Evolutionary conservation across 1,140 invertebrate genomes (phyloP).

Genomic region (Aphidius gifuensis): DNA sequence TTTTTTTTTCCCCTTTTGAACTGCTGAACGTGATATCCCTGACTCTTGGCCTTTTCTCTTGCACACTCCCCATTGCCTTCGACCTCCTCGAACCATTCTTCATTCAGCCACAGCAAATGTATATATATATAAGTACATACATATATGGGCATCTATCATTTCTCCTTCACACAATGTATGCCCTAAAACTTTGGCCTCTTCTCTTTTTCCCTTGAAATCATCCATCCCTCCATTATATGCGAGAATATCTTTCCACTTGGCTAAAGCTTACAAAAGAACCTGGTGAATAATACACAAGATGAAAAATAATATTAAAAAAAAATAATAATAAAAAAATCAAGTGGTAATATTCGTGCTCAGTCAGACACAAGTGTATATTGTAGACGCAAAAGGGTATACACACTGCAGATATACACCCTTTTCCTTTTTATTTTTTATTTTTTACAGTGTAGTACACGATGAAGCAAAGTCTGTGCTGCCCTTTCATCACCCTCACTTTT

Average conservation of each 20-base stretch:
- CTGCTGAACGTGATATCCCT: slow-evolving; percentile 2
- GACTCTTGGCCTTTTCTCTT: slow-evolving; percentile 7
- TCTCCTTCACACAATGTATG: too few species aligned
- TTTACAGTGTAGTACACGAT: too few species aligned
- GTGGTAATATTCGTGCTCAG: slow-evolving; percentile 17
- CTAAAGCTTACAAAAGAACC: background rate
- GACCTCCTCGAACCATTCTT: background rate
- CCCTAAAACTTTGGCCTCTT: too few species aligned
- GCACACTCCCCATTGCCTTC: background rate
- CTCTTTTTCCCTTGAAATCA: too few species aligned
- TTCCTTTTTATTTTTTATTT: background rate
- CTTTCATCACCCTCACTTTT: too few species aligned
- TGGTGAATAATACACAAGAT: slow-evolving; percentile 4
- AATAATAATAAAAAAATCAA: slow-evolving; percentile 14
- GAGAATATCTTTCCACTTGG: too few species aligned
- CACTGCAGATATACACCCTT: slow-evolving; percentile 5
- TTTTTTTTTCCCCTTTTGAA: background rate
- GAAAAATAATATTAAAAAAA: background rate
- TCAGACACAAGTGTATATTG: slow-evolving; percentile 15
- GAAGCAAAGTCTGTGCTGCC: too few species aligned
- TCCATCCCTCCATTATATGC: too few species aligned
- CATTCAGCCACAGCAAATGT: slow-evolving; percentile 3
- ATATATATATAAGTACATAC: too few species aligned
- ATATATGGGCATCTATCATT: too few species aligned
- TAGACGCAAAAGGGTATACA: slow-evolving; percentile 15